Percentiles rank a stretch among this genome's conserved stretches.
These are phyloP conservation scores for Drosophila atroscutellata DNA, from an alignment of 2,888 invertebrate species.

Conservation along the genomic window DNA sequence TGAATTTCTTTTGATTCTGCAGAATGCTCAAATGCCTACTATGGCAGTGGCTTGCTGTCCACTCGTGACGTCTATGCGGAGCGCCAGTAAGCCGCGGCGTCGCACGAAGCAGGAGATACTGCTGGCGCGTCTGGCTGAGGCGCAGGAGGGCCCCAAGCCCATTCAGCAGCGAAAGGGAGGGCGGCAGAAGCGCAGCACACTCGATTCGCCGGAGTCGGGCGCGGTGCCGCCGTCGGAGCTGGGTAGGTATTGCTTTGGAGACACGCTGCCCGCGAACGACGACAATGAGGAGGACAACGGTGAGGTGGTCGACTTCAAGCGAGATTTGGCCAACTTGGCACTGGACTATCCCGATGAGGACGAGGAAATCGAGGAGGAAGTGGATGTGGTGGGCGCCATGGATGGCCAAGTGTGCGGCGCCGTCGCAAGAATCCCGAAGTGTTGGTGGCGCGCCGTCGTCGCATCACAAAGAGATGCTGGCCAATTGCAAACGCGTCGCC, in stretches of 20 bases:
- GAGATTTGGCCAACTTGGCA: constrained; percentile 82
- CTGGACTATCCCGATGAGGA: constrained; percentile 84
- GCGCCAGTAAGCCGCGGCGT: constrained; percentile 86
- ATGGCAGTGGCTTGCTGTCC: constrained; percentile 95
- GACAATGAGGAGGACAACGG: constrained; percentile 85
- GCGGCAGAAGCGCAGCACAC: constrained; percentile 58
- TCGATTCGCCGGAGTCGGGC: constrained; percentile 78
- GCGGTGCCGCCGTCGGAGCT: constrained; percentile 81
- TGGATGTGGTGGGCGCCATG: constrained; percentile 57
- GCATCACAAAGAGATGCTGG: constrained; percentile 94
- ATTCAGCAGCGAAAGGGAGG: constrained; percentile 67
- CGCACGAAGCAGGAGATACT: constrained; percentile 83
- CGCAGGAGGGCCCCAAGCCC: constrained; percentile 70
- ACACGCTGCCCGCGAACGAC: constrained; percentile 83
- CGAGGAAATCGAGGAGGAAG: constrained; percentile 83
- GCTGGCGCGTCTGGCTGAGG: constrained; percentile 74
- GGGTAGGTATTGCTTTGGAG: constrained; percentile 85
- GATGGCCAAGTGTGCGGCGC: constrained; percentile 74
- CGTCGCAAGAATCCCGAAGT: constrained; percentile 90
- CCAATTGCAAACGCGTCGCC: constrained; percentile 93
- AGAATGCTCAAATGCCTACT: constrained; percentile 95
- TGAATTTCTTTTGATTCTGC: constrained; percentile 38
- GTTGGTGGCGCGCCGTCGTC: constrained; percentile 92
- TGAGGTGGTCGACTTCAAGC: constrained; percentile 70
- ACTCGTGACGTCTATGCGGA: constrained; percentile 95